A percentile compares a stretch with the other conserved stretches of the same genome.
These are phyloP conservation scores for Spodoptera littoralis DNA, from an alignment of 2,888 invertebrate genomes.

Conservation along the genomic window DNA sequence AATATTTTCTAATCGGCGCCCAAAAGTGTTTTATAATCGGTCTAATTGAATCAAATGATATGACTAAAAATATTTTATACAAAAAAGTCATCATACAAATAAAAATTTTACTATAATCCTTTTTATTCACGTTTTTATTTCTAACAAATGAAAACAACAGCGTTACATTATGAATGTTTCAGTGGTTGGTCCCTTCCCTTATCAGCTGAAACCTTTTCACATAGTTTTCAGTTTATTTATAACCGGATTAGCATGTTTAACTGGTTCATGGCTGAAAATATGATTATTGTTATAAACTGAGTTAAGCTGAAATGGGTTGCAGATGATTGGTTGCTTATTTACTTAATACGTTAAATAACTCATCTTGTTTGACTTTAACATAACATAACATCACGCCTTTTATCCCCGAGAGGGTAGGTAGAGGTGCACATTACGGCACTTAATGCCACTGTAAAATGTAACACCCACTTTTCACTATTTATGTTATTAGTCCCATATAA, in stretches of 20 bases:
- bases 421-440: no score
- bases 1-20: no score
- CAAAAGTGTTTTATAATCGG: no score
- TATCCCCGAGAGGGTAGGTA: no score
- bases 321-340: background rate
- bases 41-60: no score
- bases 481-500: no score
- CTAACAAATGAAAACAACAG: background rate
- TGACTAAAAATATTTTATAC: no score
- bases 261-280: conserved; percentile 19
- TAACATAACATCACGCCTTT: no score
- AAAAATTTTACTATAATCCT: background rate
- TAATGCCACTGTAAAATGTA: no score
- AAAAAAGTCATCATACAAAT: no score
- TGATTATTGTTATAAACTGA: conserved; percentile 17
- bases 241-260: conserved; percentile 21
- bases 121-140: conserved; percentile 5
- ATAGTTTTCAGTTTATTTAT: conserved; percentile 44
- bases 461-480: no score
- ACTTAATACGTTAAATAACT: background rate
- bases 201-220: conserved; percentile 43
- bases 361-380: no score
- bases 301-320: conserved; percentile 1
- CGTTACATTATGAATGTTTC: conserved; percentile 6
- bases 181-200: conserved; percentile 17